Percentiles rank a stretch among this genome's conserved stretches.
phyloP scores from a whole-genome alignment of 2,113 vertebrate species.

The Axis porcinus region DNA sequence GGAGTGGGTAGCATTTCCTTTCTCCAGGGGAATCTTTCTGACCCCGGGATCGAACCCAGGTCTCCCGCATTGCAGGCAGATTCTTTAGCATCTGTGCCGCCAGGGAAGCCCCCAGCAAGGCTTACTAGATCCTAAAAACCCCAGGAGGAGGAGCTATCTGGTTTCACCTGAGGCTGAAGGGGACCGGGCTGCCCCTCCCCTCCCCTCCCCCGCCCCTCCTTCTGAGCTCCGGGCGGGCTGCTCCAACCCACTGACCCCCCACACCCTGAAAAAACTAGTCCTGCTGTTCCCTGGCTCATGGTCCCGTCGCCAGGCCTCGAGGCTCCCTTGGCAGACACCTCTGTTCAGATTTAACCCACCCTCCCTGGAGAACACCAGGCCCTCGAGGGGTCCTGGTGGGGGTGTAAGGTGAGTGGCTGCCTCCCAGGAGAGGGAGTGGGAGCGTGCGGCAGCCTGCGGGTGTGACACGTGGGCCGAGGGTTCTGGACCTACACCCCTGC shows the following conservation, averaged over 20 bases:
- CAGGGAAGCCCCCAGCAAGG: neutral
- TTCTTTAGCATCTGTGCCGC: neutral
- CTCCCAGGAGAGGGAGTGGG: neutral
- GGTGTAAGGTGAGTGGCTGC: neutral
- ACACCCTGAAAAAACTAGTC: fast-evolving
- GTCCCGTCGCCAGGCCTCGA: neutral
- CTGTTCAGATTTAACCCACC: neutral
- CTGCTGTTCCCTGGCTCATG: neutral
- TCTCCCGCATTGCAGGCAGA: neutral
- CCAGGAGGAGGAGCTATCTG: neutral
- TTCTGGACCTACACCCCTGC: neutral
- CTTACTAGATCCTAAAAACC: neutral
- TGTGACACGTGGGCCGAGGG: neutral
- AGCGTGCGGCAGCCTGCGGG: neutral
- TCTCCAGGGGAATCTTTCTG: neutral
- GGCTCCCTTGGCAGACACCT: neutral
- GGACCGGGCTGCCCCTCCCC: no score
- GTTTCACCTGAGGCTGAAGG: neutral
- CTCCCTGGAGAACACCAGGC: neutral
- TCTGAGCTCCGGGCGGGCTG: neutral
- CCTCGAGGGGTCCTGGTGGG: neutral
- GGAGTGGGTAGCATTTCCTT: neutral
- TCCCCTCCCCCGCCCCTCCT: neutral
- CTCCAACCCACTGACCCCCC: neutral
- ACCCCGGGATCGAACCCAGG: neutral